A percentile compares a stretch with the other conserved stretches of the same genome.
Conservation (phyloP, 2,113 vertebrate species). For the Nasalis larvatus region DNA sequence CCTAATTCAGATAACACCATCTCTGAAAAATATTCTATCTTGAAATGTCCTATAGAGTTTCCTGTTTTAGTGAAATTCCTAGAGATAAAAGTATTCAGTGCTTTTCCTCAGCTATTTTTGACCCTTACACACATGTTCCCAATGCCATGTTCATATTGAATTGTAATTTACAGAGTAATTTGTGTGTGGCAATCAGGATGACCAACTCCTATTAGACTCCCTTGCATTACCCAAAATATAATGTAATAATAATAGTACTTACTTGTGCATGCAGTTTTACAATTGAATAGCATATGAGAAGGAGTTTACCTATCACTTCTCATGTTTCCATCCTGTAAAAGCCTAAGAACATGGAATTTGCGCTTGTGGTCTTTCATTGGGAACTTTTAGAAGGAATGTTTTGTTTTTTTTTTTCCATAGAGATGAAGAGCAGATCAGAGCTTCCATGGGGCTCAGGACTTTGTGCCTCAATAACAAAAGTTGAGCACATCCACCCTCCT, state of each 20-base stretch:
- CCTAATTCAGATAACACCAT: neutral
- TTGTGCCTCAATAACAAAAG: neutral
- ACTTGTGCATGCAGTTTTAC: too few relatives aligned
- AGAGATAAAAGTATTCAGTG: neutral
- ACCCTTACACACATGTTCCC: neutral
- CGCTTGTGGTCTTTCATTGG: too few relatives aligned
- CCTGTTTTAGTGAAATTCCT: neutral
- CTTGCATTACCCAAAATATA: neutral
- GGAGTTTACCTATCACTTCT: rapidly evolving
- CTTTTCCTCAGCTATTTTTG: neutral
- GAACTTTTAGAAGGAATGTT: neutral
- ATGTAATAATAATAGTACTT: neutral
- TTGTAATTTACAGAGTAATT: neutral
- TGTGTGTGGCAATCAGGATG: neutral
- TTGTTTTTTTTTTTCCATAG: neutral
- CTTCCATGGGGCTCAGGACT: neutral
- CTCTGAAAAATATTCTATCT: neutral
- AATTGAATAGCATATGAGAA: neutral
- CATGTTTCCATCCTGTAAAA: rapidly evolving
- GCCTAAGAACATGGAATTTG: too few relatives aligned
- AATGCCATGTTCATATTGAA: rapidly evolving
- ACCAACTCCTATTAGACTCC: rapidly evolving
- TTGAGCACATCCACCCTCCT: rapidly evolving
- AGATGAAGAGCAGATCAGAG: neutral
- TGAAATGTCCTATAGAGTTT: neutral